Evolutionary conservation across 2,888 invertebrate genomes (phyloP), one percentile per base, ranked within the genome.

Genomic region (Prosopocoilus inquinatus): DNA sequence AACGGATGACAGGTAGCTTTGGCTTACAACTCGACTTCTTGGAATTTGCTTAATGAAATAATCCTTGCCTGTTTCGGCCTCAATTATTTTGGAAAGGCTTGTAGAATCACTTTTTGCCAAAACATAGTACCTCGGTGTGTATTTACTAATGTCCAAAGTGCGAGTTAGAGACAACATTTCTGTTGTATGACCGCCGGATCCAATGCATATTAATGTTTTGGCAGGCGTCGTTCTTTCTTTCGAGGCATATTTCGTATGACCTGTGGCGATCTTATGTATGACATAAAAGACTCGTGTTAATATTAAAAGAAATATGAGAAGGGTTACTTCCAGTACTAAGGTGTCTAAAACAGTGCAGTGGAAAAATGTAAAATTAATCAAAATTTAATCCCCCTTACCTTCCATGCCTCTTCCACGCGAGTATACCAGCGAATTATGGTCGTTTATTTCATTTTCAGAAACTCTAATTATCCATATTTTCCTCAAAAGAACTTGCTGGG

Each of bases 111-210:
- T 87, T 47, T 84, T 81, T 2, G 96, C 92, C 60, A 91, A 76
- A 44, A 96, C 77, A 70, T 94, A 96, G 53, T 86, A 77, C 50
- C 94, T 79, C 1, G 94, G 93, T 1, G 78, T 75, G 72, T 91
- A 94, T 67, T 82, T 82, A 1, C 76, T 68, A n/a, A 75, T 71
- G 65, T 86, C 80, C 43, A 96, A 72, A 28, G 81, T 79, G 62
- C 82, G 78, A 4, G 90, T 74, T 39, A 97, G 79, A 59, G 86
- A 82, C 47, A 96, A 74, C 82, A 99, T 89, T 82, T 99, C 98
- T n/a, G 90, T 88, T 0, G 98, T 98, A 73, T 99, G 98, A 0
- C 95, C 95, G 53, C 94, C 95, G 62, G 90, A 88, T 36, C 89
- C 90, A 55, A 90, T 83, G 62, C 89, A 85, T 63, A 88, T 79